These are phyloP conservation scores for Macrotis lagotis DNA, from an alignment of 2,113 vertebrate species.

Conservation along the genomic window DNA sequence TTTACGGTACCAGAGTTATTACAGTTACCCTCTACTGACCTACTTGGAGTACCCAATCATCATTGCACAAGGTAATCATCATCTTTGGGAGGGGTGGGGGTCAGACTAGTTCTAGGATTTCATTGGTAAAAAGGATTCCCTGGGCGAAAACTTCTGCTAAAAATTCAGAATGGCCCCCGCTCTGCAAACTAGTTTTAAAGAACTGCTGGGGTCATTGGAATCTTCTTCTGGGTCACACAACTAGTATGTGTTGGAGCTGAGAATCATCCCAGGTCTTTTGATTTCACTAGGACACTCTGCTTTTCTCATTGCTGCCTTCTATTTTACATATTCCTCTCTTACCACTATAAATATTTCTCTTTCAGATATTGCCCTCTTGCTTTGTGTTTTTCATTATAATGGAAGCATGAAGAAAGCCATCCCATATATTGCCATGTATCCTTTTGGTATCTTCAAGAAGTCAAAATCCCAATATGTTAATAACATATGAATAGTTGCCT, in stretches of 20 bases:
- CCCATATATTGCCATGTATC: slow-evolving; percentile 89
- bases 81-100: background rate
- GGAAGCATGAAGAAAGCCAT: slow-evolving; percentile 85
- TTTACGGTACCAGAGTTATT: slow-evolving; percentile 95
- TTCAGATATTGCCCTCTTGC: slow-evolving; percentile 90
- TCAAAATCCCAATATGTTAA: background rate
- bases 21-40: slow-evolving; percentile 91
- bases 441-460: slow-evolving; percentile 75
- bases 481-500: background rate
- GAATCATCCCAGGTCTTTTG: background rate
- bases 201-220: background rate
- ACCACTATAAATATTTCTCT: slow-evolving; percentile 19
- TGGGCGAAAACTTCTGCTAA: background rate
- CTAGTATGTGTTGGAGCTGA: background rate
- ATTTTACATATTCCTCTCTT: background rate
- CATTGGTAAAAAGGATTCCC: background rate
- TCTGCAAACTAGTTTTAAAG: background rate
- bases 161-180: background rate
- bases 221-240: background rate
- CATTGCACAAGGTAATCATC: slow-evolving; percentile 91
- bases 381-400: slow-evolving; percentile 89
- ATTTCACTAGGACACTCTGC: background rate
- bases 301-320: background rate
- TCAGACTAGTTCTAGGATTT: background rate
- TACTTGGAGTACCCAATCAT: slow-evolving; percentile 96